phyloP scores from a whole-genome alignment of 2,797 vertebrate genomes.

The Ceyx erithaca region DNA sequence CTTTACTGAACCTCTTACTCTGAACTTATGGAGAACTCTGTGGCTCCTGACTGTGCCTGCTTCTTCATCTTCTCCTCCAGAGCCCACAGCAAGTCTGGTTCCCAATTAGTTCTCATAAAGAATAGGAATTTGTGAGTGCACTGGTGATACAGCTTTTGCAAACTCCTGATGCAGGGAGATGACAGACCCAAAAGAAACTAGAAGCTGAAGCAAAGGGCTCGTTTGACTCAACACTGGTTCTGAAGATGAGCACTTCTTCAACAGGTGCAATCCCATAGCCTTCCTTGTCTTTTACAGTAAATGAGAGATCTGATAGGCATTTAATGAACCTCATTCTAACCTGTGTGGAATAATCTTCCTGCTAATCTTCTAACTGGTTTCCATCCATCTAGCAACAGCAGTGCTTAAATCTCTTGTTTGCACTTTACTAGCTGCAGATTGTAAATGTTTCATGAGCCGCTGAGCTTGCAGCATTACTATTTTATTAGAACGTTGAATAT shows the following conservation, averaged over 20 bases:
- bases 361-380: constrained; percentile 65
- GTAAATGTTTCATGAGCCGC: constrained; percentile 83
- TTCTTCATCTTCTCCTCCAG: neutral
- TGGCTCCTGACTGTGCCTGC: neutral
- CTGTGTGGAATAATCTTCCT: constrained; percentile 72
- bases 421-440: constrained; percentile 77
- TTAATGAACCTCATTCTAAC: constrained; percentile 72
- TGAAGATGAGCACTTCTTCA: constrained; percentile 23
- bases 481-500: constrained; percentile 80
- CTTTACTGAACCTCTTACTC: neutral
- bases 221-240: neutral
- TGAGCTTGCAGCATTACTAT: constrained; percentile 84
- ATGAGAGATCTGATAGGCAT: constrained; percentile 40
- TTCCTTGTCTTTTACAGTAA: constrained; percentile 25
- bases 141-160: neutral
- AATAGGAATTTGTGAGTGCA: neutral
- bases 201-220: neutral
- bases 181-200: neutral
- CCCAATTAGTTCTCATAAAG: neutral
- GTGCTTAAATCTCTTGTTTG: constrained; percentile 78
- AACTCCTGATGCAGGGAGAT: neutral
- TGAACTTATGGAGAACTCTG: neutral
- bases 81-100: neutral
- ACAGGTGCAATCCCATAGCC: constrained; percentile 46
- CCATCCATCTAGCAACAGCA: constrained; percentile 61